These are phyloP conservation scores for Trissonchulus latispiculum DNA, from an alignment of 2,888 invertebrate species.

Conservation along the genomic window DNA sequence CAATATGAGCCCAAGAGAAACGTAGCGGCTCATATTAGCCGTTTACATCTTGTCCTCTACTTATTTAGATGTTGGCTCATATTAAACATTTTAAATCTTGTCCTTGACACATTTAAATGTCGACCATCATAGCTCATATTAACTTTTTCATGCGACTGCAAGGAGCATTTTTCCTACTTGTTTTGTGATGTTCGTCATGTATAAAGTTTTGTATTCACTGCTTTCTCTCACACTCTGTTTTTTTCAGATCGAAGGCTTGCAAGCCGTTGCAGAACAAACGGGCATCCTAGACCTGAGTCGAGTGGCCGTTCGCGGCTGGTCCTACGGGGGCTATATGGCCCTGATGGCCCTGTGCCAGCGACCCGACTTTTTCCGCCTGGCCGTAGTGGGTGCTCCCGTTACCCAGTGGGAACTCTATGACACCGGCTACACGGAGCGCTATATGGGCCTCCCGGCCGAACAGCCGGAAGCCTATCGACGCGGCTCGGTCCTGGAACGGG, in stretches of 20 bases:
- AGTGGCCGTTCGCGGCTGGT: conserved; percentile 95
- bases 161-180: too few species aligned
- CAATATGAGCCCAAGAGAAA: too few species aligned
- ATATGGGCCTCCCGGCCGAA: conserved; percentile 74
- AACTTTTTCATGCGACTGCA: too few species aligned
- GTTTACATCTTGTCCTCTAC: too few species aligned
- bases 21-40: too few species aligned
- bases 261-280: conserved; percentile 68
- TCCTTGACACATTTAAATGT: too few species aligned
- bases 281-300: conserved; percentile 74
- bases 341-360: conserved; percentile 84
- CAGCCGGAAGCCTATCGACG: conserved; percentile 68
- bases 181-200: too few species aligned
- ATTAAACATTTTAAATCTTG: too few species aligned
- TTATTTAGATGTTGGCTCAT: too few species aligned
- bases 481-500: conserved; percentile 72
- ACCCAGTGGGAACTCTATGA: conserved; percentile 95
- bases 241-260: conserved; percentile 76
- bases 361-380: conserved; percentile 71
- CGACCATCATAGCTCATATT: too few species aligned
- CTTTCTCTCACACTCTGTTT: too few species aligned
- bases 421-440: conserved; percentile 95
- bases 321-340: conserved; percentile 95
- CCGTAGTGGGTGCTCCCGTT: conserved; percentile 93
- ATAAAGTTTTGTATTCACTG: too few species aligned